Percentiles rank a stretch among this genome's conserved stretches.
These are phyloP conservation scores for Epistrophe grossulariae DNA, from an alignment of 2,888 invertebrate species.

Conservation along the genomic window DNA sequence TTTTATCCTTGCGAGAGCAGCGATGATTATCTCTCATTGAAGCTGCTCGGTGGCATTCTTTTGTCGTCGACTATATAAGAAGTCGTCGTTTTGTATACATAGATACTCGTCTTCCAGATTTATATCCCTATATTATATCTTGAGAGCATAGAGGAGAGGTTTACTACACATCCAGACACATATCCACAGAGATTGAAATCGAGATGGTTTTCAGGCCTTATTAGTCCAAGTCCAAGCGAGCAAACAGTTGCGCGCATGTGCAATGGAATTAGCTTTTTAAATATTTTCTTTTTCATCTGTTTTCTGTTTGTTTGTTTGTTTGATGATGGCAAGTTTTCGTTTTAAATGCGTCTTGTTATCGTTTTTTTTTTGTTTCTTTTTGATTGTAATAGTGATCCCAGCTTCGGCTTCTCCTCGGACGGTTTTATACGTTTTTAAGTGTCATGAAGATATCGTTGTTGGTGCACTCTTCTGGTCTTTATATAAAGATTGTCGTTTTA, in stretches of 20 bases:
- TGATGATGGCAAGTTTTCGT: conserved; percentile 36
- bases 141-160: conserved; percentile 32
- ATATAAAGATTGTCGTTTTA: conserved; percentile 5
- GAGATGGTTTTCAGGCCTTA: conserved; percentile 72
- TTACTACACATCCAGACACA: background rate
- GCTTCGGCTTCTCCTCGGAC: background rate
- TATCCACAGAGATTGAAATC: conserved; percentile 60
- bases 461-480: conserved; percentile 11
- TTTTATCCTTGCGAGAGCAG: conserved; percentile 48
- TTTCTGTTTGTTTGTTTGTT: background rate
- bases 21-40: conserved; percentile 68
- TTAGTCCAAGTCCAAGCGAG: conserved; percentile 44
- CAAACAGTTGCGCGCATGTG: conserved; percentile 56
- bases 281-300: conserved; percentile 29
- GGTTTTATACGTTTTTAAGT: conserved; percentile 57
- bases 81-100: background rate
- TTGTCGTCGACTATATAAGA: conserved; percentile 56
- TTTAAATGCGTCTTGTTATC: conserved; percentile 29
- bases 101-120: conserved; percentile 48
- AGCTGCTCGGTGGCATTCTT: conserved; percentile 74
- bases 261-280: conserved; percentile 71
- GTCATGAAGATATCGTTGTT: conserved; percentile 57
- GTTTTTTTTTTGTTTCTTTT: conserved; percentile 12
- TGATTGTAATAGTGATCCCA: conserved; percentile 15
- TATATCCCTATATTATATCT: conserved; percentile 64